Evolutionary conservation across 2,797 vertebrate genomes (phyloP).

Genomic region (Silurus aristotelis): DNA sequence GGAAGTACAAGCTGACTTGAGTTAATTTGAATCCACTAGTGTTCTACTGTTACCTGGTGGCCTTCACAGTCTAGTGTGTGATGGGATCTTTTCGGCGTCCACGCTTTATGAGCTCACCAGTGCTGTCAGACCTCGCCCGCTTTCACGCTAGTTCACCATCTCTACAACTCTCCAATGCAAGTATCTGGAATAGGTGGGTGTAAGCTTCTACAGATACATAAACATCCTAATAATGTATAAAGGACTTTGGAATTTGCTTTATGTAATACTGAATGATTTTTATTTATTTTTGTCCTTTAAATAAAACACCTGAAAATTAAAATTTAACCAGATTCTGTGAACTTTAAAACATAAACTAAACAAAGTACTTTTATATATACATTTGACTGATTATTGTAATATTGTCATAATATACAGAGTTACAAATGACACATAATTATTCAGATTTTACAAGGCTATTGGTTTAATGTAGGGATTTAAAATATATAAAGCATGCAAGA

Average conservation of each 20-base stretch:
- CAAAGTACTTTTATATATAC: not conserved
- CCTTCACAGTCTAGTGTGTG: constrained; percentile 45
- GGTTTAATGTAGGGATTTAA: not conserved
- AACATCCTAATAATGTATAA: not conserved
- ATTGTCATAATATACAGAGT: not conserved
- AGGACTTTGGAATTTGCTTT: not conserved
- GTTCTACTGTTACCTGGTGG: constrained; percentile 27
- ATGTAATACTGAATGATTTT: not conserved
- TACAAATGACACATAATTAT: not conserved
- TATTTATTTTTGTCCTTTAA: not conserved
- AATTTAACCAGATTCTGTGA: not conserved
- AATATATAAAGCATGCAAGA: not conserved
- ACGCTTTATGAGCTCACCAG: constrained; percentile 95
- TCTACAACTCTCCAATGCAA: constrained; percentile 85
- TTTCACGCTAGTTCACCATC: constrained; percentile 86
- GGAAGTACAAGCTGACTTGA: constrained; percentile 11
- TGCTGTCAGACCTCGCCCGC: constrained; percentile 88
- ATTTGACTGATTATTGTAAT: not conserved
- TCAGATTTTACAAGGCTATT: no score
- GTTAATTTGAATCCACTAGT: not conserved
- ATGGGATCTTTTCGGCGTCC: constrained; percentile 93
- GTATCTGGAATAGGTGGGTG: constrained; percentile 91
- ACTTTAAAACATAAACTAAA: not conserved
- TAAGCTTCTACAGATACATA: not conserved
- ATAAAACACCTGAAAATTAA: not conserved